These are phyloP conservation scores for Dorcus parallelipipedus DNA, from an alignment of 2,888 invertebrate genomes.

Conservation along the genomic window DNA sequence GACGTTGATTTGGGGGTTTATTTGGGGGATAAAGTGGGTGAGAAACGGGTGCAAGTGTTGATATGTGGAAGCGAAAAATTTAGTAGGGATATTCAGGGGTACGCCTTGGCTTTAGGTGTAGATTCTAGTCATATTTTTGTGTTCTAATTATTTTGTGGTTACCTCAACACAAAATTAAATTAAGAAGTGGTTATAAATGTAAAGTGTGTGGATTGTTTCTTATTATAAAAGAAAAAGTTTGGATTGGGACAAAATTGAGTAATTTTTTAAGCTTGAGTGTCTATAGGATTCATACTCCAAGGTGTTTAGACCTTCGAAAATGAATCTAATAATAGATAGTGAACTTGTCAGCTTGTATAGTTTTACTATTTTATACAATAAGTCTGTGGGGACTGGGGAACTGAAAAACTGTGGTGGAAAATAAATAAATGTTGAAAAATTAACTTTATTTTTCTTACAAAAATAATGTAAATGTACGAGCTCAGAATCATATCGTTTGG, in stretches of 20 bases:
- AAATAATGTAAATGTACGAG: too few relatives aligned
- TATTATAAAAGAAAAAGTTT: neutral
- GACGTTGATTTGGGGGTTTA: slow-evolving; percentile 40
- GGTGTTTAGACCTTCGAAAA: too few relatives aligned
- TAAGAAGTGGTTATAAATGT: too few relatives aligned
- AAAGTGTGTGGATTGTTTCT: too few relatives aligned
- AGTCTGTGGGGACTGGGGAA: too few relatives aligned
- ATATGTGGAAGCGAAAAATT: slow-evolving; percentile 63
- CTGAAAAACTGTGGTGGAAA: slow-evolving; percentile 1
- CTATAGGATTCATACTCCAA: neutral
- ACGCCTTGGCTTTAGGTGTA: slow-evolving; percentile 29
- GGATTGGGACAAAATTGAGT: neutral
- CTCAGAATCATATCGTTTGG: too few relatives aligned
- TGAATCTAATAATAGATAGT: too few relatives aligned
- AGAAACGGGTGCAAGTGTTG: slow-evolving; percentile 49
- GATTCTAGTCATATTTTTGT: slow-evolving; percentile 13
- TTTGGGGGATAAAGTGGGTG: slow-evolving; percentile 39
- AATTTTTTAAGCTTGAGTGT: neutral
- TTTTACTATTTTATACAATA: too few relatives aligned
- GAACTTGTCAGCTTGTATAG: too few relatives aligned
- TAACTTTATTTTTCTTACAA: neutral
- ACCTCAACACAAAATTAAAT: too few relatives aligned
- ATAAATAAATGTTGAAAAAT: neutral
- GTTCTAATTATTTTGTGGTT: slow-evolving; percentile 8
- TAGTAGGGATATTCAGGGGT: slow-evolving; percentile 50